phyloP scores from a whole-genome alignment of 2,113 vertebrate genomes.

The Lipophrys pholis region DNA sequence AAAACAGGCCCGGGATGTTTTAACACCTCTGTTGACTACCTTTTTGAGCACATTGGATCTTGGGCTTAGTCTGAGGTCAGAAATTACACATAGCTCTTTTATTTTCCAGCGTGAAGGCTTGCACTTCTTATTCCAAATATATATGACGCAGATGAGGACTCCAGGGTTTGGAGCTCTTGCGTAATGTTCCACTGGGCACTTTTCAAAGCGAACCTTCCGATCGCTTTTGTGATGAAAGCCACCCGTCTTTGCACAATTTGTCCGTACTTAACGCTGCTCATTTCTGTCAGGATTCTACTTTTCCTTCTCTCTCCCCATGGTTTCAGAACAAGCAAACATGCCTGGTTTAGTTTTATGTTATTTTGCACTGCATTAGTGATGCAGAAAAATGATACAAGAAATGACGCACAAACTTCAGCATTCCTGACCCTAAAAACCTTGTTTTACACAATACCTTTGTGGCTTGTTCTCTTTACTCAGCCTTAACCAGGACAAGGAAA shows the following conservation, averaged over 20 bases:
- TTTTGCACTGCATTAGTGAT: slow-evolving; percentile 53
- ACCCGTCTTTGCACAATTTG: slow-evolving; percentile 5
- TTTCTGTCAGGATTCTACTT: slow-evolving; percentile 23
- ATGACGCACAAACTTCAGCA: slow-evolving; percentile 49
- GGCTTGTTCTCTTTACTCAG: slow-evolving; percentile 54
- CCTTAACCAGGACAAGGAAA: slow-evolving; percentile 38
- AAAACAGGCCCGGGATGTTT: slow-evolving; percentile 55
- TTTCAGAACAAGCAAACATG: slow-evolving; percentile 55
- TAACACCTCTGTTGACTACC: slow-evolving; percentile 28
- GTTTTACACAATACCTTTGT: slow-evolving; percentile 63
- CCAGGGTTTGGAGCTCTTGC: slow-evolving; percentile 35
- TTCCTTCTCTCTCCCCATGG: slow-evolving; percentile 10
- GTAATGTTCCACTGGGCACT: slow-evolving; percentile 29
- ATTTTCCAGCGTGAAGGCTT: slow-evolving; percentile 13
- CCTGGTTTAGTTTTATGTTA: slow-evolving; percentile 49
- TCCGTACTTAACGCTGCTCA: slow-evolving; percentile 40
- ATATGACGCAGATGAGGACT: slow-evolving; percentile 42
- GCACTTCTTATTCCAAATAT: slow-evolving; percentile 26
- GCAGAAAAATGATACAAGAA: slow-evolving; percentile 67
- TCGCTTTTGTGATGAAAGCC: slow-evolving; percentile 32
- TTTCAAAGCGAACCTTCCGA: slow-evolving; percentile 20
- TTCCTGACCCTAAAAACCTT: slow-evolving; percentile 42
- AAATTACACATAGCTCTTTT: slow-evolving; percentile 18
- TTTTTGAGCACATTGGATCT: slow-evolving; percentile 2
- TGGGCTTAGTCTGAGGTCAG: slow-evolving; percentile 18